Evolutionary conservation across 2,797 vertebrate genomes (phyloP), one percentile per base, ranked within the genome.

Genomic region (Pseudochirops cupreus): DNA sequence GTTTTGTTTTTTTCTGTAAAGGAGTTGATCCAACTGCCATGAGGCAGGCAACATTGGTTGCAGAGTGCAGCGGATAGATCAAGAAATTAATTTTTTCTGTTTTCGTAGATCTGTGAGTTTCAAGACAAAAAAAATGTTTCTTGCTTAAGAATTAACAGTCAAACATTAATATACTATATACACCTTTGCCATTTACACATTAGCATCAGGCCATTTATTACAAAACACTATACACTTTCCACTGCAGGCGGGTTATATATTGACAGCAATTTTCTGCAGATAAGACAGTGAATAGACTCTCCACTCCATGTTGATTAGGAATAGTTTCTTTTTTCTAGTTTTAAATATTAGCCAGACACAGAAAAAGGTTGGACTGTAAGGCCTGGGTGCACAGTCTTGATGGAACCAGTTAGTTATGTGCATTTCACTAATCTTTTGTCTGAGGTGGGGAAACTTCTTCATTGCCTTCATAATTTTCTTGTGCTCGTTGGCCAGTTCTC

Each of bases 131-230:
- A 98, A 99, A 99, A 99, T 98, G 99, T 99, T 98, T 98, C 99
- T 99, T 99, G 99, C 99, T 99, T 99, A 99, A 99, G 99, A 99
- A 99, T 99, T 99, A 99, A 99, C 99, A 99, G 99, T 99, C 99
- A 99, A 99, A 99, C 99, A 99, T 99, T 99, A 99, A 99, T 99
- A 99, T 99, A 99, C 99, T 99, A 99, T 99, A 99, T 99, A 99
- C 99, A 99, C 99, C 99, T 99, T 99, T 99, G 99, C 99, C 99
- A 98, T 99, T 99, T 99, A 99, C 99, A 99, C 99, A 99, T 99
- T 99, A 99, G 99, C 99, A 99, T 99, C 99, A 99, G 99, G 99
- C 99, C 99, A 99, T 99, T 99, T 99, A 99, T 99, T 99, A 99
- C 99, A 99, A 99, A 99, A 99, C 99, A 99, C 99, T 99, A 99